Percentiles rank a stretch among this genome's conserved stretches.
phyloP scores from a whole-genome alignment of 2,888 invertebrate genomes.

The Steromphala cineraria region DNA sequence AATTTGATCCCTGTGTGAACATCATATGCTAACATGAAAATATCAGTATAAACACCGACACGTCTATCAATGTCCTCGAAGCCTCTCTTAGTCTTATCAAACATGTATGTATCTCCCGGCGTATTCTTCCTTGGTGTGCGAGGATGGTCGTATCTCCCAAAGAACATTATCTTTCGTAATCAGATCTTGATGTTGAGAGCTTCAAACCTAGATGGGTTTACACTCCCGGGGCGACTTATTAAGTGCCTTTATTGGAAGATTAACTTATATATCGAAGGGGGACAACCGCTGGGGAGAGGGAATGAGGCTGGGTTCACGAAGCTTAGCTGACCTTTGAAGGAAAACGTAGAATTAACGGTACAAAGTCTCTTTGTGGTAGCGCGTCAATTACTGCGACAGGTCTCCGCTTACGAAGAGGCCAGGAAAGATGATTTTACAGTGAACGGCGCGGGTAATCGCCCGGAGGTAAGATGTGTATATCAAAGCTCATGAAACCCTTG shows the following conservation, averaged over 20 bases:
- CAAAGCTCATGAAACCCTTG: constrained; percentile 1
- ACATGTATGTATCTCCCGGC: no score
- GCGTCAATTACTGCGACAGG: not conserved
- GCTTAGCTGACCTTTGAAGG: not conserved
- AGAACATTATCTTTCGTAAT: not conserved
- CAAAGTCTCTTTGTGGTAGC: not conserved
- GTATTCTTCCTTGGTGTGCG: no score
- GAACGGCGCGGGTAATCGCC: not conserved
- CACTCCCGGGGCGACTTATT: constrained; percentile 4
- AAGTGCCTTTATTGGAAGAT: not conserved
- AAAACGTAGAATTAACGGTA: constrained; percentile 6
- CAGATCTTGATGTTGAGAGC: not conserved
- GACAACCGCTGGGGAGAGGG: not conserved
- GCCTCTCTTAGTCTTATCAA: no score
- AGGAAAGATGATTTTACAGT: not conserved
- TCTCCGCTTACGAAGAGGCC: not conserved
- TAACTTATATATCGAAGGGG: not conserved
- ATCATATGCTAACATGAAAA: no score
- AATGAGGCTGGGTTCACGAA: not conserved
- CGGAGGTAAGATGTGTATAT: not conserved
- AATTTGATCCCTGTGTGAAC: no score
- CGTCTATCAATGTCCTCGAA: no score
- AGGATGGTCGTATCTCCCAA: not conserved
- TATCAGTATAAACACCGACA: no score
- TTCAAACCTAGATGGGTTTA: not conserved